Conservation (phyloP, 2,113 vertebrate genomes). For the Chionodraco myersi region DNA sequence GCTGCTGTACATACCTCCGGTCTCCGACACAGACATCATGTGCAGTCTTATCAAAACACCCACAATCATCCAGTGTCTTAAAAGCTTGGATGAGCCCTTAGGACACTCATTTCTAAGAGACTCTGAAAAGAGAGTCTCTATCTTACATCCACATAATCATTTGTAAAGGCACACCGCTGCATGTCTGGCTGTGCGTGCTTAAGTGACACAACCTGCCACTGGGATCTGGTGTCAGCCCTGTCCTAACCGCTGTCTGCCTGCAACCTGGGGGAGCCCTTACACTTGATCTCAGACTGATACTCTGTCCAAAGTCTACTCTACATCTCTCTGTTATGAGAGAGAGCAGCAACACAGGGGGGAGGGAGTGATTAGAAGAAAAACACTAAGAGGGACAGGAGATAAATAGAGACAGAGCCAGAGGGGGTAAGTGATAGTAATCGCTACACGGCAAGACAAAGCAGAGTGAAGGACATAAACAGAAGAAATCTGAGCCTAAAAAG, state of each 20-base stretch:
- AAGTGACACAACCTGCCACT: slow-evolving; percentile 65
- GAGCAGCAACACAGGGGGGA: slow-evolving; percentile 11
- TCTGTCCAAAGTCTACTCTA: slow-evolving; percentile 32
- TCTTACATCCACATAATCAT: slow-evolving; percentile 63
- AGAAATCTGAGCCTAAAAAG: slow-evolving; percentile 12
- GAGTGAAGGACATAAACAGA: slow-evolving; percentile 26
- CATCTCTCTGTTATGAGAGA: slow-evolving; percentile 52
- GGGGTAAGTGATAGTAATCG: slow-evolving; percentile 31
- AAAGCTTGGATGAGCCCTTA: slow-evolving; percentile 62
- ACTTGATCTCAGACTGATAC: slow-evolving; percentile 63
- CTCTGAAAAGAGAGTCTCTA: slow-evolving; percentile 45
- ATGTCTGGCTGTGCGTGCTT: slow-evolving; percentile 56
- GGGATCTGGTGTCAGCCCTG: slow-evolving; percentile 64
- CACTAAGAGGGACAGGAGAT: slow-evolving; percentile 23
- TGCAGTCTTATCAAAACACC: slow-evolving; percentile 69
- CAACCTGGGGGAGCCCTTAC: slow-evolving; percentile 50
- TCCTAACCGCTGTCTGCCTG: slow-evolving; percentile 42
- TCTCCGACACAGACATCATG: slow-evolving; percentile 43
- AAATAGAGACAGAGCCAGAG: slow-evolving; percentile 3
- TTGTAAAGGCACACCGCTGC: slow-evolving; percentile 61
- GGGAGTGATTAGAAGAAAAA: slow-evolving; percentile 7
- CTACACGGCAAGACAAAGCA: slow-evolving; percentile 6
- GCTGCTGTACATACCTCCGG: slow-evolving; percentile 40
- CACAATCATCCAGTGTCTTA: slow-evolving; percentile 64
- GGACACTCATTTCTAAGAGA: slow-evolving; percentile 60